Evolutionary conservation across 2,888 invertebrate genomes (phyloP), one percentile per base, ranked within the genome.

Genomic region (Clanis bilineata): DNA sequence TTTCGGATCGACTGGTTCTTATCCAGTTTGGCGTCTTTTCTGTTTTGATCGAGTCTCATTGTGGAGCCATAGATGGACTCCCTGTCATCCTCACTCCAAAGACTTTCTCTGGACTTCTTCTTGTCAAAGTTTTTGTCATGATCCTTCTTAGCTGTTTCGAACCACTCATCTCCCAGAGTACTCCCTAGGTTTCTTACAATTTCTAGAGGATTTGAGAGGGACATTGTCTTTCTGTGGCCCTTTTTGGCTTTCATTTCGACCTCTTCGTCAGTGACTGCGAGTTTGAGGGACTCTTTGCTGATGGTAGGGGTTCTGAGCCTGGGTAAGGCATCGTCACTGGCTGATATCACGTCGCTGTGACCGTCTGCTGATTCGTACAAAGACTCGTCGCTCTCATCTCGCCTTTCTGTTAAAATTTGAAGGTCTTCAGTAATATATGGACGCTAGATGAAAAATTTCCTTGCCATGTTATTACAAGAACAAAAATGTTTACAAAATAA

Each of bases 341-440:
- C 90, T 1, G 90, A 90, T 62, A 91, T 87, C 7, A 83, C 82
- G 63, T 92, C 92, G 63, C 90, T 90, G 68, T 91, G 90, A 38
- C 91, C 86, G 62, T 92, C 92, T 3, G 91, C 92, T 21, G 92
- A 92, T 70, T 92, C 92, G 77, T 92, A 92, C 44, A 92, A 71
- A 9, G 91, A 91, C 66, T 92, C 92, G 72, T 92, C 92, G 74
- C 92, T 92, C 75, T 90, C 92, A 73, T 90, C 91, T 64, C 92
- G 80, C 60, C 92, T 79, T 61, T 92, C 92, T 92, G 87, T 81
- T 71, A 69, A 69, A 80, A 73, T 63, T 69, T 65, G 56, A 66
- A 64, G 62, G 57, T 56, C 55, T 76, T 66, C 70, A 62, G 62
- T 47, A 18, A 7, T 36, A 9, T 36, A 12, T 56, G 38, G 15